These are phyloP conservation scores for Pocota personata DNA, from an alignment of 2,888 invertebrate genomes.

Conservation along the genomic window DNA sequence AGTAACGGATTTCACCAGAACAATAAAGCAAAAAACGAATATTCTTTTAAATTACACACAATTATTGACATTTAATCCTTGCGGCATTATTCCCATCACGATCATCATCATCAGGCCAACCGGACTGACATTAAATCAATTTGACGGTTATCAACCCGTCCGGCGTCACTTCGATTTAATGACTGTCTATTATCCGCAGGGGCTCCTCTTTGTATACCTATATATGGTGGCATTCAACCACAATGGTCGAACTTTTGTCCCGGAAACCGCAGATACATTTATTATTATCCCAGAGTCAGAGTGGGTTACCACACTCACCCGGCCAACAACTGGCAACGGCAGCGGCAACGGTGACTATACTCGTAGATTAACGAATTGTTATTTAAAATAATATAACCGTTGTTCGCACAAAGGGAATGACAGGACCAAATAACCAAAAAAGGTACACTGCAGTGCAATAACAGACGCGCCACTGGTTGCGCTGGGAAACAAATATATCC, in stretches of 20 bases:
- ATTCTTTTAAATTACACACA: conserved; percentile 45
- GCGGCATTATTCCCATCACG: conserved; percentile 53
- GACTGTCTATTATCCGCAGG: conserved; percentile 52
- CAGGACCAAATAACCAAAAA: background rate
- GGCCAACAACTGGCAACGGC: background rate
- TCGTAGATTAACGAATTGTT: conserved; percentile 45
- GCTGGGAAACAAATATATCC: conserved; percentile 6
- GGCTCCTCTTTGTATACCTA: background rate
- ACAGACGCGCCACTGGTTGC: conserved; percentile 45
- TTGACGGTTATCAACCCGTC: conserved; percentile 65
- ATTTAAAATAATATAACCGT: conserved; percentile 61
- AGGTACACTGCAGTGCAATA: background rate
- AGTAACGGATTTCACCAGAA: conserved; percentile 39
- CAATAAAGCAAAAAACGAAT: background rate
- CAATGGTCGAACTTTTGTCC: conserved; percentile 37
- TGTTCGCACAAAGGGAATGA: conserved; percentile 29
- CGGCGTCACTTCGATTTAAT: conserved; percentile 58
- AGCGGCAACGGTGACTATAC: background rate
- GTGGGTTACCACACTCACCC: background rate
- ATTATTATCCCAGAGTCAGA: conserved; percentile 31
- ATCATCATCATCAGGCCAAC: conserved; percentile 47
- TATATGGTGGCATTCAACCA: conserved; percentile 23
- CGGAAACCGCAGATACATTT: conserved; percentile 62
- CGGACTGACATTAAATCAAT: conserved; percentile 69
- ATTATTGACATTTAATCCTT: conserved; percentile 60